Evolutionary conservation across 2,888 invertebrate species (phyloP), one percentile per base, ranked within the genome.

Genomic region (Caenorhabditis zanzibari): DNA sequence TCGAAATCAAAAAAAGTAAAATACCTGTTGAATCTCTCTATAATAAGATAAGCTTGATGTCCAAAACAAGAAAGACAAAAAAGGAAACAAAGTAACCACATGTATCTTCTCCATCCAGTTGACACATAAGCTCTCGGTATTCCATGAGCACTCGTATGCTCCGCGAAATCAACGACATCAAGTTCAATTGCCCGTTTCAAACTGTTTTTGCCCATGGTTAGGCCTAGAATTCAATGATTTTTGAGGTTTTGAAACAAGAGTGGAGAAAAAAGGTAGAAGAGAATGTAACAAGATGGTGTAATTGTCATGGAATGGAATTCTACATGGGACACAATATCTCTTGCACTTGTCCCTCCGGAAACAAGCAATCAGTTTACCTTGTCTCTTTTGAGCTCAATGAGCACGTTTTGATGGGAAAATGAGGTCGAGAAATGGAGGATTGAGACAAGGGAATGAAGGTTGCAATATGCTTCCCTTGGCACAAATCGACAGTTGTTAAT

Each of bases 121-220:
- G 92, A 90, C 35, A 86, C 88, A 59, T 88, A 90, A 2, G 91
- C 90, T n/a, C 91, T 85, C 7, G 92, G 92, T 35, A 92, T 88
- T 28, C 91, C 92, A 73, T 92, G 92, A 10, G 91, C 91, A 81
- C 90, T 91, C 41, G 90, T 90, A 64, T 90, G 89, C 69, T 88
- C 89, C 9, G 90, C 89, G 68, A 90, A 90, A 38, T 90, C 90
- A 22, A 82, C 71, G 66, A 90, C 74, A 44, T 86, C 88, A 58
- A 81, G 73, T 44, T 80, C 84, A 22, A 89, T 32, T 3, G 84
- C 72, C 54, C 75, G 61, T 68, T 81, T 81, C 72, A 84, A 54
- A 41, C 68, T 84, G 41, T 59, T 75, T 58, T 79, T 80, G 3
- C 83, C 79, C 83, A 83, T 83, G 7, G 41, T 49, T 38, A 4